Evolutionary conservation across 2,888 invertebrate genomes (phyloP).

Genomic region (Melieria crassipennis): DNA sequence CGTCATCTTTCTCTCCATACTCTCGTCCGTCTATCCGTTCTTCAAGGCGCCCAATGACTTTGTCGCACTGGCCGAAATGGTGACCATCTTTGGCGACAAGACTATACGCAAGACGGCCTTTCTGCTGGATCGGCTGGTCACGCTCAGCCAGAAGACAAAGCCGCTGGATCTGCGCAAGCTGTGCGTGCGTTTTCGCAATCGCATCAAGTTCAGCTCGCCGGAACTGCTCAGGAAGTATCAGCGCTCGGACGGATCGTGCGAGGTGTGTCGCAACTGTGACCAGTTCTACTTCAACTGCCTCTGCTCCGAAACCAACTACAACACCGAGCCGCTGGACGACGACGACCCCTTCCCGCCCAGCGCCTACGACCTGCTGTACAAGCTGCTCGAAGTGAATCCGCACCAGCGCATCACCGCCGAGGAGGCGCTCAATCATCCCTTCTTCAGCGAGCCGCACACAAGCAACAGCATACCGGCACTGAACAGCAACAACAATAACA

Average conservation of each 20-base stretch:
- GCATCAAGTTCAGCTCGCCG: slow-evolving; percentile 57
- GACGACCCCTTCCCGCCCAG: slow-evolving; percentile 71
- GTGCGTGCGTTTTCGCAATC: slow-evolving; percentile 65
- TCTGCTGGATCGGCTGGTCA: slow-evolving; percentile 71
- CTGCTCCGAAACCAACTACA: slow-evolving; percentile 59
- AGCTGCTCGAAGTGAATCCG: slow-evolving; percentile 83
- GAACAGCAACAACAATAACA: slow-evolving; percentile 26
- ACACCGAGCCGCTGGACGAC: slow-evolving; percentile 56
- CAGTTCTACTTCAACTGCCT: slow-evolving; percentile 64
- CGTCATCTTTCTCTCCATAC: slow-evolving; percentile 80
- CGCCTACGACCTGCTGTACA: slow-evolving; percentile 78
- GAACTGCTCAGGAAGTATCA: slow-evolving; percentile 55
- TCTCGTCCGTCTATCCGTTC: slow-evolving; percentile 85
- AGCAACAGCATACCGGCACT: slow-evolving; percentile 14
- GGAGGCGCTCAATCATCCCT: slow-evolving; percentile 80
- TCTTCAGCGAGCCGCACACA: slow-evolving; percentile 58
- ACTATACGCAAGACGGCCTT: slow-evolving; percentile 75
- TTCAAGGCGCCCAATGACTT: slow-evolving; percentile 84
- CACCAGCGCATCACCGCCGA: slow-evolving; percentile 77
- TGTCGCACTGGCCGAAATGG: slow-evolving; percentile 83
- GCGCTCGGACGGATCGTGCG: slow-evolving; percentile 52
- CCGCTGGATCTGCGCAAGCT: slow-evolving; percentile 67
- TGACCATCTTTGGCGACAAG: slow-evolving; percentile 79
- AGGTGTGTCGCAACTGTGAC: slow-evolving; percentile 63
- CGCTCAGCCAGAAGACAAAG: slow-evolving; percentile 67